Base-by-base conservation (phyloP, 2,113 vertebrate species). In the Sinocyclocheilus maitianheensis region DNA sequence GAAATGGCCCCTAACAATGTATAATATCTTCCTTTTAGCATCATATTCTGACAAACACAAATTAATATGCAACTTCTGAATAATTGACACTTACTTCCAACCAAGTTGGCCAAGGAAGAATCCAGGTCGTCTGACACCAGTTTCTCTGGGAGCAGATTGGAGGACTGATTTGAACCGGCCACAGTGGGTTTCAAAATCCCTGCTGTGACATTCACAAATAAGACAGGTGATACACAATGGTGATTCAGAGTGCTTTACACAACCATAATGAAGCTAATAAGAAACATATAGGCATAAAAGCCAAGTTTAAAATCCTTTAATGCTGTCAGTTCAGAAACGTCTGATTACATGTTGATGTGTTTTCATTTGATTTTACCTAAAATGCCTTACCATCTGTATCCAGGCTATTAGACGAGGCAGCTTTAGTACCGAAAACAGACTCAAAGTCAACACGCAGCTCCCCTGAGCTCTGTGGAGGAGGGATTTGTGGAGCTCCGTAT, bases 381-480 rank as follows among this genome's bases (percentile, higher is more conserved):
- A 76, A 20, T 43, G n/a, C 1, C 58, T 53, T 87, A 99, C 98
- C 98, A 84, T 96, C 95, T 91, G 96, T 94, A 92, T 96, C 96
- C 92, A 97, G 90, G 90, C 94, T 97, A 86, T 95, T 94, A 86
- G 91, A 91, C 92, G 92, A 92, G 43, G 91, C 18, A 48, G 97
- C 96, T 94, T 97, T 98, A 93, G 96, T 96, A 94, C 98, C 98
- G 93, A 99, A 99, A 84, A 99, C 97, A 37, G 98, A 99, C 92
- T 99, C 98, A 93, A 99, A 99, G 94, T 99, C 98, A 92, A 99
- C 98, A 86, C 97, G 97, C 92, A 99, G 97, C 94, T 96, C 96
- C 88, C 96, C 90, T 88, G 96, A 94, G 84, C 96, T 92, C 92
- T 97, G 97, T 81, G 95, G 93, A 5, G 96, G 95, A 90, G 97